Evolutionary conservation across 2,113 vertebrate genomes (phyloP).

Genomic region (Leptobrachium ailaonicum): DNA sequence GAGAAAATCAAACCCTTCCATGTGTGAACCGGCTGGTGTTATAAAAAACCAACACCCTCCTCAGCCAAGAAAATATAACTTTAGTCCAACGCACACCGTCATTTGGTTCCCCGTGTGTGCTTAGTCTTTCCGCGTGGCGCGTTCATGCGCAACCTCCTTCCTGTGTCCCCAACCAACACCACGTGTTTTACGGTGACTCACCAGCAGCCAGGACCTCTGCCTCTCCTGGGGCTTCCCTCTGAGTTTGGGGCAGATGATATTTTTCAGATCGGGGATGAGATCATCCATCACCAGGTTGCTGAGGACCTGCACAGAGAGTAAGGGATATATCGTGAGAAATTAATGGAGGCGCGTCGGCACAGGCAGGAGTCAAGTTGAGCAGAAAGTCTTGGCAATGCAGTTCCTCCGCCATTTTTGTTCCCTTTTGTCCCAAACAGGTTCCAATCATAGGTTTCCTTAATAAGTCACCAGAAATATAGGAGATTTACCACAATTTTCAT

Average conservation of each 20-base stretch:
- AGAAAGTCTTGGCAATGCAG: too few relatives aligned
- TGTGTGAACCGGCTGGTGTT: not conserved
- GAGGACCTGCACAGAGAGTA: constrained; percentile 72
- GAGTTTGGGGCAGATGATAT: constrained; percentile 77
- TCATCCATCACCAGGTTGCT: constrained; percentile 94
- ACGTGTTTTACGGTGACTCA: constrained; percentile 54
- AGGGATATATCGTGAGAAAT: too few relatives aligned
- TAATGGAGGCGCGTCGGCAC: too few relatives aligned
- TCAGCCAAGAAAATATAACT: not conserved
- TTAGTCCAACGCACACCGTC: not conserved
- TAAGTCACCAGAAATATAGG: too few relatives aligned
- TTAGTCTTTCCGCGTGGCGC: not conserved
- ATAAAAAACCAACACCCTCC: not conserved
- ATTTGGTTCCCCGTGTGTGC: not conserved
- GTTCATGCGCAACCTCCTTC: not conserved
- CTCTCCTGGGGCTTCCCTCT: constrained; percentile 87
- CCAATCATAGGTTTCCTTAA: too few relatives aligned
- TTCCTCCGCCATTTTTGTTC: too few relatives aligned
- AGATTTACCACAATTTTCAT: too few relatives aligned
- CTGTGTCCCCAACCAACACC: not conserved
- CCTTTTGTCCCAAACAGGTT: too few relatives aligned
- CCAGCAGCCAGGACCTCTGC: constrained; percentile 88
- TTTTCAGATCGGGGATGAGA: constrained; percentile 81
- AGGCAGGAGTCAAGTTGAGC: too few relatives aligned
- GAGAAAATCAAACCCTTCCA: constrained; percentile 7